Percentiles rank a stretch among this genome's conserved stretches.
Conservation (phyloP, 1,140 invertebrate genomes). For the Meloidogyne floridensis region DNA sequence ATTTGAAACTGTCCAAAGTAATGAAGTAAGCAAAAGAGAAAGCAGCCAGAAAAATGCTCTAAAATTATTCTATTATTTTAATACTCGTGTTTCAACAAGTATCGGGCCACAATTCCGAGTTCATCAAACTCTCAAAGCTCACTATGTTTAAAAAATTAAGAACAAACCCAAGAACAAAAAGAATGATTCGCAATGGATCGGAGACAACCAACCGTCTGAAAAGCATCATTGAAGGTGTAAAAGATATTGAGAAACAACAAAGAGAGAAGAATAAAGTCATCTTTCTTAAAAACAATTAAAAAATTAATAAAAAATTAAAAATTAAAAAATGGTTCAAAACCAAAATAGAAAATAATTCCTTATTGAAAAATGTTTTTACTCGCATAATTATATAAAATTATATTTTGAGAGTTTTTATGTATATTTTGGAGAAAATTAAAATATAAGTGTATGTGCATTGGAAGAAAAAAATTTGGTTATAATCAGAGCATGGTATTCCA, state of each 20-base stretch:
- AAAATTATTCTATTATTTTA: slow-evolving; percentile 17
- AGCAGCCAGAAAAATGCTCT: slow-evolving; percentile 50
- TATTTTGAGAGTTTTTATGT: neutral
- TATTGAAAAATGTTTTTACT: neutral
- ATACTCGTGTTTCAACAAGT: too few relatives aligned
- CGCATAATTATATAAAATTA: neutral
- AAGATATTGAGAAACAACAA: slow-evolving; percentile 45
- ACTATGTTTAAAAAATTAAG: slow-evolving; percentile 6
- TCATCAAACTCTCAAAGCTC: too few relatives aligned
- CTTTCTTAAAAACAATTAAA: neutral
- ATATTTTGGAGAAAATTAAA: neutral
- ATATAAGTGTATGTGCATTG: neutral
- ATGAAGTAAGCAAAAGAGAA: slow-evolving; percentile 41
- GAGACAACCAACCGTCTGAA: slow-evolving; percentile 44
- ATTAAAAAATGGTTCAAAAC: neutral
- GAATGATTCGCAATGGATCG: slow-evolving; percentile 50
- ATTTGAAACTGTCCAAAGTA: slow-evolving; percentile 31
- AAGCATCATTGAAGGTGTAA: slow-evolving; percentile 41
- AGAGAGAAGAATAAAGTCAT: slow-evolving; percentile 51
- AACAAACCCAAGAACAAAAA: slow-evolving; percentile 49
- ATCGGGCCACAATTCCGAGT: too few relatives aligned
- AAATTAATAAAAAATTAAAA: neutral
- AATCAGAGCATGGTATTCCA: too few relatives aligned
- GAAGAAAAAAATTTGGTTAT: too few relatives aligned
- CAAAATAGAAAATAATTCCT: neutral